These are phyloP conservation scores for Halcyon badia DNA, from an alignment of 2,797 vertebrate genomes.

Conservation along the genomic window DNA sequence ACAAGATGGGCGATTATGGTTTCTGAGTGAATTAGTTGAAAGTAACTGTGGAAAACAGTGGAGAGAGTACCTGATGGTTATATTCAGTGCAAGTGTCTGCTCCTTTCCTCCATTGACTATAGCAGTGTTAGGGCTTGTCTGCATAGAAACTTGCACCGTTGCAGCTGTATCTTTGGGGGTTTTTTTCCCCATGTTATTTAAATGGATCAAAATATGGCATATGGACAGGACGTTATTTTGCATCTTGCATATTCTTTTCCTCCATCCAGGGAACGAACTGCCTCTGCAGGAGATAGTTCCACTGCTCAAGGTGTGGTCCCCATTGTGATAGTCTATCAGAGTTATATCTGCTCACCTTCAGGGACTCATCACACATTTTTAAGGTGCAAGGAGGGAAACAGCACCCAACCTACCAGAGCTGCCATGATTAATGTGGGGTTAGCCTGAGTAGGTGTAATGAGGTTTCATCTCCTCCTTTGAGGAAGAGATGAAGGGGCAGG, in stretches of 20 bases:
- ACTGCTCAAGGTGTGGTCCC: not conserved
- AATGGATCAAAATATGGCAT: not conserved
- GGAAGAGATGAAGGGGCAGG: conserved; percentile 6
- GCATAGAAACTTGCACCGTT: not conserved
- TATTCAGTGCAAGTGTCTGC: not conserved
- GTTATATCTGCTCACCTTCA: not conserved
- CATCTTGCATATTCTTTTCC: not conserved
- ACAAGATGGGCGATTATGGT: not conserved
- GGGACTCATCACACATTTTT: not conserved
- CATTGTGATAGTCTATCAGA: not conserved
- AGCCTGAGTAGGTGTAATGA: not conserved
- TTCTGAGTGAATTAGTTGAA: conserved; percentile 31
- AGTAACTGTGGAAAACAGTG: not conserved
- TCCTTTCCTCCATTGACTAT: not conserved
- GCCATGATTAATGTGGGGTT: conserved; percentile 43
- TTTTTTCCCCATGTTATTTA: not conserved
- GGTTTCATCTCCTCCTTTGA: conserved; percentile 44
- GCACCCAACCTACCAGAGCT: not conserved
- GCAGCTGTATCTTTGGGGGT: not conserved
- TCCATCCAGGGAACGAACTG: not conserved
- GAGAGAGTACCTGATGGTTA: not conserved
- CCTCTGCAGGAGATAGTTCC: not conserved
- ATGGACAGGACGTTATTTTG: not conserved
- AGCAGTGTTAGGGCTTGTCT: not conserved
- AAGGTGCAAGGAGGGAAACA: conserved; percentile 11